Percentiles rank a stretch among this genome's conserved stretches.
Evolutionary conservation across 1,140 invertebrate genomes (phyloP).

Genomic region (Zaprionus davidi): DNA sequence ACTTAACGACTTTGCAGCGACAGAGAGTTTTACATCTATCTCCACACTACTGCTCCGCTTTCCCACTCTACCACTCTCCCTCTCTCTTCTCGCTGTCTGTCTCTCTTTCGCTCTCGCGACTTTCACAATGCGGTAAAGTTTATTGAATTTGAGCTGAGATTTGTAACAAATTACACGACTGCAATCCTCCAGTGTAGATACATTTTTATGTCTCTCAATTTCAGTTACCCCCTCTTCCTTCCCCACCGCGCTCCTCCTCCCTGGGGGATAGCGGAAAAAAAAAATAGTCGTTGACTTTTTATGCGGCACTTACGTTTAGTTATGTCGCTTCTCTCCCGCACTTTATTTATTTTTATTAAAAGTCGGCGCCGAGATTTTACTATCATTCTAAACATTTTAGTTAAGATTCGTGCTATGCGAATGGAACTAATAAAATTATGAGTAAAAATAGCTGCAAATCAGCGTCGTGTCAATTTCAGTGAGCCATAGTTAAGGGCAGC

Average conservation of each 20-base stretch:
- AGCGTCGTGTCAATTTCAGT: neutral
- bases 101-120: conserved; percentile 17
- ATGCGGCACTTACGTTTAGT: conserved; percentile 51
- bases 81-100: neutral
- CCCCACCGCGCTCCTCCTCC: neutral
- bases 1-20: conserved; percentile 73
- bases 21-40: conserved; percentile 22
- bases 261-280: neutral
- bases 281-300: conserved; percentile 49
- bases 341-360: conserved; percentile 32
- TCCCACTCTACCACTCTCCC: neutral
- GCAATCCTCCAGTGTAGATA: conserved; percentile 57
- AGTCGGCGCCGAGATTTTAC: conserved; percentile 45
- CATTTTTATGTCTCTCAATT: conserved; percentile 57
- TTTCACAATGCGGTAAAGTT: conserved; percentile 70
- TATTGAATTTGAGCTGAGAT: conserved; percentile 80
- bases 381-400: conserved; percentile 31
- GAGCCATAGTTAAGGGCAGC: neutral
- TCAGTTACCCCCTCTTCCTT: neutral
- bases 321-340: conserved; percentile 23
- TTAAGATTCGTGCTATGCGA: conserved; percentile 19
- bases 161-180: conserved; percentile 76
- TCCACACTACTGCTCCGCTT: neutral
- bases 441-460: conserved; percentile 21
- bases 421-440: conserved; percentile 16